phyloP scores from a whole-genome alignment of 2,113 vertebrate species.

The Lamprologus sp. region DNA sequence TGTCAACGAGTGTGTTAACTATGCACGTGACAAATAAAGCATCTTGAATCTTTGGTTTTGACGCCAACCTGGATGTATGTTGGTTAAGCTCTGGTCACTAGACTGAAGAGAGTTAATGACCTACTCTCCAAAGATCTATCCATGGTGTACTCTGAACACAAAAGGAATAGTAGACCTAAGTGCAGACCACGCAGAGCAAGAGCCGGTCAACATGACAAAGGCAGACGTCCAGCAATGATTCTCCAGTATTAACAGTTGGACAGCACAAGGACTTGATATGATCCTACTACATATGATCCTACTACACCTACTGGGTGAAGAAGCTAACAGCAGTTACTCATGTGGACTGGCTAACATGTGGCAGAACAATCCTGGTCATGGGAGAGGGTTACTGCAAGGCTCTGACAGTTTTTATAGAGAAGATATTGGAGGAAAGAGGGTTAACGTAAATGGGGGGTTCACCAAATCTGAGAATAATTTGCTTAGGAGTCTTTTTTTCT shows the following conservation, averaged over 20 bases:
- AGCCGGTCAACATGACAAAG: neutral
- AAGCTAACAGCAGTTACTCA: neutral
- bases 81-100: neutral
- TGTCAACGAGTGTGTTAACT: neutral
- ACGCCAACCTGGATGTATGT: neutral
- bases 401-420: neutral
- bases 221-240: neutral
- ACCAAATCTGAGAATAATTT: neutral
- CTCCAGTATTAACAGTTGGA: neutral
- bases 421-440: neutral
- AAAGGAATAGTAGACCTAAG: neutral
- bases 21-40: neutral
- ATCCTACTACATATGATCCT: neutral
- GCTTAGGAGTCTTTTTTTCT: neutral
- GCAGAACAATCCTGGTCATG: neutral
- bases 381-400: neutral
- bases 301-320: neutral
- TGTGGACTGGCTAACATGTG: neutral
- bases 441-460: neutral
- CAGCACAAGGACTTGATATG: neutral
- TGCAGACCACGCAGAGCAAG: neutral
- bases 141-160: neutral
- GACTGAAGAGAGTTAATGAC: neutral
- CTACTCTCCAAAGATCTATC: neutral
- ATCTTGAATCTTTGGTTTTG: neutral